These are phyloP conservation scores for Channa maculata DNA, from an alignment of 2,113 vertebrate genomes.

Conservation along the genomic window DNA sequence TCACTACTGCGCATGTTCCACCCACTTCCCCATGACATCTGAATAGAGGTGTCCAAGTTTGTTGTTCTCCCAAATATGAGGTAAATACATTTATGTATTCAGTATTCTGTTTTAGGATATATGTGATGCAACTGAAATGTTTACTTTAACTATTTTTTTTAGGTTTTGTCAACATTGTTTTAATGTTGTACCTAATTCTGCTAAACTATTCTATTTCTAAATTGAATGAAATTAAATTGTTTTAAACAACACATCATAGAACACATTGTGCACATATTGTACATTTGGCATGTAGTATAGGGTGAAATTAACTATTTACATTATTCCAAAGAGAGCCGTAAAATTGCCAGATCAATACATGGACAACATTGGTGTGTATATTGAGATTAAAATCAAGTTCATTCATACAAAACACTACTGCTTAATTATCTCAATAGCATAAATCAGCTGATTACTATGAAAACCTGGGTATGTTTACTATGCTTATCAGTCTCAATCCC, in stretches of 20 bases:
- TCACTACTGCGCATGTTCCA: slow-evolving; percentile 76
- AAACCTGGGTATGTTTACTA: neutral
- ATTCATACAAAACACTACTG: neutral
- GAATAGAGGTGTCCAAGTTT: slow-evolving; percentile 77
- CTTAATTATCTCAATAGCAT: slow-evolving; percentile 9
- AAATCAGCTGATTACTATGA: neutral
- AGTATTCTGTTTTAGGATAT: neutral
- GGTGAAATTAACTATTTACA: slow-evolving; percentile 52
- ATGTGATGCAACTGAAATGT: neutral
- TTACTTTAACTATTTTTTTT: slow-evolving; percentile 2
- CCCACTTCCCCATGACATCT: slow-evolving; percentile 80
- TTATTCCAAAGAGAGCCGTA: slow-evolving; percentile 27
- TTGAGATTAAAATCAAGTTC: slow-evolving; percentile 35
- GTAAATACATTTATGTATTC: neutral
- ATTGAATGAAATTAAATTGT: slow-evolving; percentile 22
- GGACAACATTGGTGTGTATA: slow-evolving; percentile 7
- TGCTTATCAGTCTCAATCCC: neutral
- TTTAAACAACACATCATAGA: slow-evolving; percentile 36
- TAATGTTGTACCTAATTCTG: slow-evolving; percentile 2
- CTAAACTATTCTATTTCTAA: slow-evolving; percentile 1
- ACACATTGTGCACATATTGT: slow-evolving; percentile 24
- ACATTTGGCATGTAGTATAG: slow-evolving; percentile 38
- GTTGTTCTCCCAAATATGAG: slow-evolving; percentile 48
- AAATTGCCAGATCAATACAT: slow-evolving; percentile 28
- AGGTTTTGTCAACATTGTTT: slow-evolving; percentile 23